Evolutionary conservation across 2,888 invertebrate species (phyloP).

Genomic region (Malthinus seriepunctatus): DNA sequence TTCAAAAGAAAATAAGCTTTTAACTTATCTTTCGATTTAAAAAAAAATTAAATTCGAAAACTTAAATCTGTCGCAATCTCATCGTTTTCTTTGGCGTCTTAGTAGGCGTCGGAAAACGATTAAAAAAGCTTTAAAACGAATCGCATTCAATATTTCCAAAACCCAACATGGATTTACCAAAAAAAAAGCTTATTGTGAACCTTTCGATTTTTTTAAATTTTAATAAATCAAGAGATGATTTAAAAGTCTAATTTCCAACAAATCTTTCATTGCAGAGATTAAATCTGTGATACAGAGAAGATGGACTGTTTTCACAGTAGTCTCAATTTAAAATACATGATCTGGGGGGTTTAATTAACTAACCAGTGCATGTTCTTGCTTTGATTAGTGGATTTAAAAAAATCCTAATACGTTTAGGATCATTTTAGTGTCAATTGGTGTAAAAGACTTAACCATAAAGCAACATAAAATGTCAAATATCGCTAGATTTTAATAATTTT

Average conservation of each 20-base stretch:
- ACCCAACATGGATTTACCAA: too few species aligned
- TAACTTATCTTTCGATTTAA: neutral
- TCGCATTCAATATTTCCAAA: too few species aligned
- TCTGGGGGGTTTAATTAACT: neutral
- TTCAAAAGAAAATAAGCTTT: neutral
- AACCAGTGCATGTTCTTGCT: neutral
- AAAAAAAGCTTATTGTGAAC: too few species aligned
- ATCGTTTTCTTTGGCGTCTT: too few species aligned
- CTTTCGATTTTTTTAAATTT: too few species aligned
- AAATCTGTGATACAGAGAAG: constrained; percentile 56
- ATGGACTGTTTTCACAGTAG: constrained; percentile 49
- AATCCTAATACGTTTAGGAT: neutral
- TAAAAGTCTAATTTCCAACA: constrained; percentile 9
- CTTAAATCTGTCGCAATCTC: too few species aligned
- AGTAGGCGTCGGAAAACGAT: too few species aligned
- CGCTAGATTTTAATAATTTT: too few species aligned
- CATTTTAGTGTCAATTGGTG: constrained; percentile 4
- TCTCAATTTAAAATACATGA: constrained; percentile 10
- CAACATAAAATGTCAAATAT: neutral
- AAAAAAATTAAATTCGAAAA: too few species aligned
- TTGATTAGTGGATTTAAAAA: constrained; percentile 1
- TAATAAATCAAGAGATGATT: neutral
- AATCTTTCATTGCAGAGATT: constrained; percentile 48
- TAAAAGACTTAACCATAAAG: neutral
- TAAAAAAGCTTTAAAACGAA: too few species aligned